Conservation (phyloP, 1,140 invertebrate genomes). For the Psilanteris sp. region DNA sequence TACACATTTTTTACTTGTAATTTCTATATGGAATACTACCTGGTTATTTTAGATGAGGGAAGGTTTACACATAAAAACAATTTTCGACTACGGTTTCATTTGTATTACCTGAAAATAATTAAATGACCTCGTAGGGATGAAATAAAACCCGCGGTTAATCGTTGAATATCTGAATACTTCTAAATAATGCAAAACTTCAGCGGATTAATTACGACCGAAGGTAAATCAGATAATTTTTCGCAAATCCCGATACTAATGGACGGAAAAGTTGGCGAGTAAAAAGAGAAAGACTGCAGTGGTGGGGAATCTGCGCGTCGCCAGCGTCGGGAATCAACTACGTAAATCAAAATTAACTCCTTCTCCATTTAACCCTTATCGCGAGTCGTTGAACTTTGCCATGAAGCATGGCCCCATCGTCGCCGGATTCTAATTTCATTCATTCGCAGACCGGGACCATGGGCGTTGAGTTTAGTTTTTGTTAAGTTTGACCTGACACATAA, state of each 20-base stretch:
- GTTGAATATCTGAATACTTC: too few species aligned
- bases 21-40: too few species aligned
- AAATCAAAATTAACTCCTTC: slow-evolving; percentile 57
- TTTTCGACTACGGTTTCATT: too few species aligned
- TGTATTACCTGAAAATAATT: too few species aligned
- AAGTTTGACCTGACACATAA: slow-evolving; percentile 3
- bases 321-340: slow-evolving; percentile 13
- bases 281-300: background rate
- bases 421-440: slow-evolving; percentile 54
- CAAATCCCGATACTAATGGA: slow-evolving; percentile 34
- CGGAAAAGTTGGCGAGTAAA: slow-evolving; percentile 21
- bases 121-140: too few species aligned
- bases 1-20: too few species aligned
- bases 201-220: slow-evolving; percentile 24
- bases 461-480: slow-evolving; percentile 33
- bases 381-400: slow-evolving; percentile 54
- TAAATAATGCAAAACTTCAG: slow-evolving; percentile 24
- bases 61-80: too few species aligned
- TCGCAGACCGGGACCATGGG: slow-evolving; percentile 1
- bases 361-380: slow-evolving; percentile 44
- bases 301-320: slow-evolving; percentile 22
- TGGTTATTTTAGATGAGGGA: too few species aligned
- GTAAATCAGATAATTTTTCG: slow-evolving; percentile 32
- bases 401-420: slow-evolving; percentile 45
- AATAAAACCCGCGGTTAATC: too few species aligned